Evolutionary conservation across 2,797 vertebrate species (phyloP).

Genomic region (Sebastes matsubarae): DNA sequence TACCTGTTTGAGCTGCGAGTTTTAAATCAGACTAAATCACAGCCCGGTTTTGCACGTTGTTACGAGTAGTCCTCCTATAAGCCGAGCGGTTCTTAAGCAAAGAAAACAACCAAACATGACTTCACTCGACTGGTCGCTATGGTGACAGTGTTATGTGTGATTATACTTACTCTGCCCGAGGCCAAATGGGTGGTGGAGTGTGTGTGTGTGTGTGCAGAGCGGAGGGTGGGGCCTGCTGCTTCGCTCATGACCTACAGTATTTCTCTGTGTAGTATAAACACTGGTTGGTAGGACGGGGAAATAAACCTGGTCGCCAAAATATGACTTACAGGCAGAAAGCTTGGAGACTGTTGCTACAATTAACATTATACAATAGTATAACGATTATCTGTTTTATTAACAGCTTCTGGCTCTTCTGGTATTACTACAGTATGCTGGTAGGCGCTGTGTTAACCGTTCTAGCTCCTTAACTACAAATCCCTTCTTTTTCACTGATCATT

Average conservation of each 20-base stretch:
- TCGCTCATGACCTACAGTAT: conserved; percentile 4
- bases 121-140: conserved; percentile 47
- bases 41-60: not conserved
- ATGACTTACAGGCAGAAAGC: not conserved
- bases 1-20: not conserved
- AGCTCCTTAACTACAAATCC: not conserved
- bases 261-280: conserved; percentile 52
- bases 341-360: conserved; percentile 31
- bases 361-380: not conserved
- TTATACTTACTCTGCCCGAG: conserved; percentile 42
- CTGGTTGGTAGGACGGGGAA: conserved; percentile 36
- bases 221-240: conserved; percentile 42
- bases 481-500: rapidly evolving
- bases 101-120: conserved; percentile 20
- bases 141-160: conserved; percentile 66
- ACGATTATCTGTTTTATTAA: not conserved
- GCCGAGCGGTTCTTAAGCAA: not conserved
- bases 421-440: not conserved
- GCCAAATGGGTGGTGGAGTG: conserved; percentile 44
- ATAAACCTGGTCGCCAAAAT: conserved; percentile 38
- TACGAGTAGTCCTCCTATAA: not conserved
- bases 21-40: not conserved
- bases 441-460: not conserved
- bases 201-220: not conserved
- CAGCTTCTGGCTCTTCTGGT: not conserved